Conservation (phyloP, 1,140 invertebrate species). For the Fopius arisanus region DNA sequence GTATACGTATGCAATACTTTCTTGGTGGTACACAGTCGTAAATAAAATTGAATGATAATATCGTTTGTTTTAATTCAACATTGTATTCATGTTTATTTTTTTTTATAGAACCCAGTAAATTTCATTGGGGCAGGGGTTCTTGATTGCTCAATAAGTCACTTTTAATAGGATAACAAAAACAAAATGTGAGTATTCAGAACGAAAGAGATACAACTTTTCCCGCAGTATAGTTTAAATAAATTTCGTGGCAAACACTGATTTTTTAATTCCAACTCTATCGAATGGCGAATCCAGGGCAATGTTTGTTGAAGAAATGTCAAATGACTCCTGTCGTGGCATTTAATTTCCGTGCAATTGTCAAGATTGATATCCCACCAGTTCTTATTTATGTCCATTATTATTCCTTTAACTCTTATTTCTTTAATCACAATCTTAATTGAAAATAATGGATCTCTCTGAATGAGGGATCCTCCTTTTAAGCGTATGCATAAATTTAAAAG, state of each 20-base stretch:
- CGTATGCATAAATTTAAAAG: slow-evolving; percentile 24
- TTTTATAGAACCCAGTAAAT: slow-evolving; percentile 14
- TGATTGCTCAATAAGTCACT: background rate
- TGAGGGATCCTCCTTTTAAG: slow-evolving; percentile 7
- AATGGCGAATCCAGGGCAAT: background rate
- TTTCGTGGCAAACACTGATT: too few species aligned
- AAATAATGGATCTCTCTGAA: slow-evolving; percentile 20
- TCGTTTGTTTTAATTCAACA: slow-evolving; percentile 14
- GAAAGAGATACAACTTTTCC: too few species aligned
- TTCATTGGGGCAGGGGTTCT: background rate
- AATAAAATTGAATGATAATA: slow-evolving; percentile 15
- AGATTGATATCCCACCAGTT: background rate
- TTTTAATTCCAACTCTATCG: too few species aligned
- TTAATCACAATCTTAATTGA: slow-evolving; percentile 26
- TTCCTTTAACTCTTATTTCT: background rate
- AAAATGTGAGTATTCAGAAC: too few species aligned
- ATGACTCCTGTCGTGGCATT: background rate
- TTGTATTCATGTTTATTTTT: background rate
- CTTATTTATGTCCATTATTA: background rate
- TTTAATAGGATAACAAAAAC: background rate
- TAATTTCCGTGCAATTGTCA: slow-evolving; percentile 3
- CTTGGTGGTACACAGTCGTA: background rate
- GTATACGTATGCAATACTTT: background rate
- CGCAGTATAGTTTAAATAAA: too few species aligned
- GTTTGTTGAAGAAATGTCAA: background rate